Conservation (phyloP, 2,888 invertebrate species). For the Pyralis farinalis region DNA sequence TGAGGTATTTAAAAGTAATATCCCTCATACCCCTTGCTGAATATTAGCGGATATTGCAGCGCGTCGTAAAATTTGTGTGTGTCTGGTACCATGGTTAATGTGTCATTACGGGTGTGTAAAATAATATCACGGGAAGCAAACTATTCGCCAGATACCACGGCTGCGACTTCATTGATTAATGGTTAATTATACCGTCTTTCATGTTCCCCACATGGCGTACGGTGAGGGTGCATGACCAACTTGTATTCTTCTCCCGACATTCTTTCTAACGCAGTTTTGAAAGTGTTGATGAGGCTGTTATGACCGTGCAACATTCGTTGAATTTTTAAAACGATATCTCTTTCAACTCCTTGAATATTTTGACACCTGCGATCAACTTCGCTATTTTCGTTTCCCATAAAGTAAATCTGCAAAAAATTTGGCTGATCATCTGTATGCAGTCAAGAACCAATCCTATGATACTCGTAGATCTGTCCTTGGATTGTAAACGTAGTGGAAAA, state of each 20-base stretch:
- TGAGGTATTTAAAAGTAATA: too few species aligned
- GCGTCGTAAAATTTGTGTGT: conserved; percentile 32
- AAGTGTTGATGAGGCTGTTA: conserved; percentile 26
- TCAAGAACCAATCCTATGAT: conserved; percentile 21
- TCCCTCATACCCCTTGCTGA: too few species aligned
- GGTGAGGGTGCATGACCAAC: conserved; percentile 30
- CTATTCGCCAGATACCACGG: conserved; percentile 24
- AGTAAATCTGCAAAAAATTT: conserved; percentile 27
- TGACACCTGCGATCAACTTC: conserved; percentile 24
- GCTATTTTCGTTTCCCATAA: conserved; percentile 27
- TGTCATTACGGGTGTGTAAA: conserved; percentile 21
- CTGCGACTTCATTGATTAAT: conserved; percentile 27
- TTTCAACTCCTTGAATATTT: conserved; percentile 24
- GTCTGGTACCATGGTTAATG: conserved; percentile 32
- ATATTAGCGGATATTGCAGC: too few species aligned
- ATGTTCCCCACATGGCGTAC: conserved; percentile 30
- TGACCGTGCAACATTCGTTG: conserved; percentile 27
- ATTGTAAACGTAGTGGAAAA: conserved; percentile 24
- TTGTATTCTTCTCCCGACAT: conserved; percentile 27
- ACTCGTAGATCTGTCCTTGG: conserved; percentile 21
- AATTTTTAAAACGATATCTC: conserved; percentile 26
- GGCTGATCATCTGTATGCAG: conserved; percentile 9
- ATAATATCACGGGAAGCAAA: conserved; percentile 27
- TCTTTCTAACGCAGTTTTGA: conserved; percentile 31
- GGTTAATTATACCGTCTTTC: conserved; percentile 30